These are phyloP conservation scores for Noctua pronuba DNA, from an alignment of 2,888 invertebrate species.

Conservation along the genomic window DNA sequence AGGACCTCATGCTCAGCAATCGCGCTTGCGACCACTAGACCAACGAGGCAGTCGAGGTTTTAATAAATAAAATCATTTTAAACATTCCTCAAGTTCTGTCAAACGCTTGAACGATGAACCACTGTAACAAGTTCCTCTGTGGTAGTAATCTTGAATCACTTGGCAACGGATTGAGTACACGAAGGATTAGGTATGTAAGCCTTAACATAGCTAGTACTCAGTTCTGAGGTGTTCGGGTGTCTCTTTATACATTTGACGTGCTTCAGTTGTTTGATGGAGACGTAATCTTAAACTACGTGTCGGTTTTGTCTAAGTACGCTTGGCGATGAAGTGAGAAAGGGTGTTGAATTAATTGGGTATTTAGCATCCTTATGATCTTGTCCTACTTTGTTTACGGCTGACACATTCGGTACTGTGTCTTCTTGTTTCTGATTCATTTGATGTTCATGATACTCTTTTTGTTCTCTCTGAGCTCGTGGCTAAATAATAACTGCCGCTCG, in stretches of 20 bases:
- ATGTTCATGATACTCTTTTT: not conserved
- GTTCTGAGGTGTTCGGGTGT: slow-evolving; percentile 22
- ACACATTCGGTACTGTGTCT: not conserved
- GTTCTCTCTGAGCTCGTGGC: too few relatives aligned
- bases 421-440: not conserved
- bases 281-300: slow-evolving; percentile 32
- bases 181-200: slow-evolving; percentile 37
- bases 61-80: not conserved
- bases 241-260: slow-evolving; percentile 29
- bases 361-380: slow-evolving; percentile 8
- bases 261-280: slow-evolving; percentile 1
- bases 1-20: too few relatives aligned
- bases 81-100: not conserved
- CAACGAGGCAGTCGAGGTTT: too few relatives aligned
- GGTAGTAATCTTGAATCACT: slow-evolving; percentile 73
- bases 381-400: not conserved
- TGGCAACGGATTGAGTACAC: slow-evolving; percentile 65
- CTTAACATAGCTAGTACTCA: slow-evolving; percentile 37
- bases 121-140: slow-evolving; percentile 10
- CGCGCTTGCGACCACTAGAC: too few relatives aligned
- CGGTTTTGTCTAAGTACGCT: slow-evolving; percentile 7
- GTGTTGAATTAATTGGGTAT: slow-evolving; percentile 18
- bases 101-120: not conserved
- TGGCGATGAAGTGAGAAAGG: slow-evolving; percentile 4
- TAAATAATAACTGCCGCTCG: too few relatives aligned